These are phyloP conservation scores for Trachelus iudaicus DNA, from an alignment of 2,888 invertebrate genomes.

Conservation along the genomic window DNA sequence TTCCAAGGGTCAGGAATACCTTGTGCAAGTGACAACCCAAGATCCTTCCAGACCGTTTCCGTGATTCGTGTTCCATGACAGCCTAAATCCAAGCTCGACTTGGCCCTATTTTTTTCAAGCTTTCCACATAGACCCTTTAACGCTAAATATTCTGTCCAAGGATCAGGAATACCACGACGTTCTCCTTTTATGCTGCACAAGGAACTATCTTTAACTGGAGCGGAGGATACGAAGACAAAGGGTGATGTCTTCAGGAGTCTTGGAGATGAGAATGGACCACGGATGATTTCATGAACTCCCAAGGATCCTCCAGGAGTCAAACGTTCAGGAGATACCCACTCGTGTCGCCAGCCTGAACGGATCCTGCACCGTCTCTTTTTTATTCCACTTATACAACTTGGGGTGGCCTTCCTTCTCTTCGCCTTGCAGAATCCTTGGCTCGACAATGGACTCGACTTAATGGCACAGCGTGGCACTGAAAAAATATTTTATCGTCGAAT, in stretches of 20 bases:
- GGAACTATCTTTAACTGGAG: background rate
- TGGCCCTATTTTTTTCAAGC: constrained; percentile 7
- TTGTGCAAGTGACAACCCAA: constrained; percentile 35
- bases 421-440: constrained; percentile 2
- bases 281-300: constrained; percentile 29
- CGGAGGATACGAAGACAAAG: constrained; percentile 21
- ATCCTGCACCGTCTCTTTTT: background rate
- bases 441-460: background rate
- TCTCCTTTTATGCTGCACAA: background rate
- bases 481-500: background rate
- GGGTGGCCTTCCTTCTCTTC: background rate
- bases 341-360: constrained; percentile 28
- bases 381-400: constrained; percentile 6
- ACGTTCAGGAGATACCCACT: constrained; percentile 29
- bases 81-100: constrained; percentile 21
- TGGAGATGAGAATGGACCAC: constrained; percentile 35
- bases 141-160: constrained; percentile 38
- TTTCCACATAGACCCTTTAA: constrained; percentile 20
- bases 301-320: constrained; percentile 19
- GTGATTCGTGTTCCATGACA: constrained; percentile 29
- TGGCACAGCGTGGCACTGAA: background rate
- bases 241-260: constrained; percentile 33
- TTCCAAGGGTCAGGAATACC: constrained; percentile 50
- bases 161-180: constrained; percentile 42
- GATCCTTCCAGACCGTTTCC: constrained; percentile 31